Conservation (phyloP, 2,888 invertebrate genomes). For the Sycophila texana region DNA sequence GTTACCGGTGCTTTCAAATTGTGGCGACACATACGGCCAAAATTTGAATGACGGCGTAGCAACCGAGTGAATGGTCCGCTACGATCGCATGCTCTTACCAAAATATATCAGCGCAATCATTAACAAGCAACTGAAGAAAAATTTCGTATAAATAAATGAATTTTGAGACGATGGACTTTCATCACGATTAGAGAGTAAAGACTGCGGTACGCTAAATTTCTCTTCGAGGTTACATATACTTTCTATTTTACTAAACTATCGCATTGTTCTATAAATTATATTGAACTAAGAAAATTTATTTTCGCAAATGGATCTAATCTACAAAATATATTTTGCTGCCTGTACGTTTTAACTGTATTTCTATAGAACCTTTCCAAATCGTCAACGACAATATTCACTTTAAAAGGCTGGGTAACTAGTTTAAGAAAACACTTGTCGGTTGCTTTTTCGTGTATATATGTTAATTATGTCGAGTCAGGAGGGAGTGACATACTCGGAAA, state of each 20-base stretch:
- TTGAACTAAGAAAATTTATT: not conserved
- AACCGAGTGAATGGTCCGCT: slow-evolving; percentile 67
- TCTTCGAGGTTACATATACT: not conserved
- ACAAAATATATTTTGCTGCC: slow-evolving; percentile 1
- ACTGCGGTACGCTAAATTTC: slow-evolving; percentile 13
- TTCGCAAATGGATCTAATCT: slow-evolving; percentile 4
- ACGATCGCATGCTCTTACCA: slow-evolving; percentile 68
- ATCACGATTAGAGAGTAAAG: not conserved
- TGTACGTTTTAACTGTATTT: not conserved
- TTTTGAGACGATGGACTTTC: slow-evolving; percentile 35
- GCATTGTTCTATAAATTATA: not conserved
- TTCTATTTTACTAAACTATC: slow-evolving; percentile 27
- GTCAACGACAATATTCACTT: not conserved
- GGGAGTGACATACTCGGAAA: slow-evolving; percentile 12
- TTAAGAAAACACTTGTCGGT: slow-evolving; percentile 1
- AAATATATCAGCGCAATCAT: slow-evolving; percentile 60
- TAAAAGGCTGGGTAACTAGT: slow-evolving; percentile 12
- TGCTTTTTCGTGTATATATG: slow-evolving; percentile 10
- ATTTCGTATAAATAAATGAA: slow-evolving; percentile 29
- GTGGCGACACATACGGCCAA: not conserved
- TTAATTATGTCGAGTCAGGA: slow-evolving; percentile 25
- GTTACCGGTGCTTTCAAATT: slow-evolving; percentile 1
- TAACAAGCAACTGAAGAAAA: slow-evolving; percentile 45
- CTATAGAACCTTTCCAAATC: too few relatives aligned
- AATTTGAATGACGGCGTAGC: slow-evolving; percentile 54